Percentiles rank a stretch among this genome's conserved stretches.
These are phyloP conservation scores for Drosophila repletoides DNA, from an alignment of 1,140 invertebrate genomes.

Conservation along the genomic window DNA sequence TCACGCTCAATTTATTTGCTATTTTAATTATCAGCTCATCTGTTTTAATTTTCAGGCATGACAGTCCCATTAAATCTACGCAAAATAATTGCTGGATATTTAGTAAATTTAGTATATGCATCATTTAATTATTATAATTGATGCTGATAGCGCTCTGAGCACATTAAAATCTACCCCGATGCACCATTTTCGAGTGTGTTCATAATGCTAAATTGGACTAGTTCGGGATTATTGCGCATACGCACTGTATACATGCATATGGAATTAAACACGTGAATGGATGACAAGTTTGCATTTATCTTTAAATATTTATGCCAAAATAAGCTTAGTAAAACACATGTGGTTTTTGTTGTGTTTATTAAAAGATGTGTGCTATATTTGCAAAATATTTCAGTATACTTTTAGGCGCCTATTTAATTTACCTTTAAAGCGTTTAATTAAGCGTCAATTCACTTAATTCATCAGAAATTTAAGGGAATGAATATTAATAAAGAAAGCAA, in stretches of 20 bases:
- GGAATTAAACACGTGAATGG: no score
- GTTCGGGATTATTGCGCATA: conserved; percentile 13
- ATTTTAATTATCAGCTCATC: conserved; percentile 63
- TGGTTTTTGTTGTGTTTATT: not conserved
- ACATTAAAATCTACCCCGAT: not conserved
- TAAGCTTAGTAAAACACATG: not conserved
- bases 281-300: not conserved
- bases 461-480: not conserved
- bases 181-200: no score
- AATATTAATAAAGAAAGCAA: no score
- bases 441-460: no score
- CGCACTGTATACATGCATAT: not conserved
- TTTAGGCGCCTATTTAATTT: conserved; percentile 9
- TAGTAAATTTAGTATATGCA: conserved; percentile 21
- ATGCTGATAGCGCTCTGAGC: conserved; percentile 30
- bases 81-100: conserved; percentile 19
- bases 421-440: not conserved
- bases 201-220: not conserved
- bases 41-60: conserved; percentile 39
- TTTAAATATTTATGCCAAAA: conserved; percentile 6
- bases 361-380: not conserved
- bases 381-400: not conserved
- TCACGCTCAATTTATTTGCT: conserved; percentile 34
- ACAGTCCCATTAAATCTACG: not conserved
- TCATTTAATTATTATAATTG: conserved; percentile 48